phyloP scores from a whole-genome alignment of 2,113 vertebrate species.

The Hemiprocne comata region DNA sequence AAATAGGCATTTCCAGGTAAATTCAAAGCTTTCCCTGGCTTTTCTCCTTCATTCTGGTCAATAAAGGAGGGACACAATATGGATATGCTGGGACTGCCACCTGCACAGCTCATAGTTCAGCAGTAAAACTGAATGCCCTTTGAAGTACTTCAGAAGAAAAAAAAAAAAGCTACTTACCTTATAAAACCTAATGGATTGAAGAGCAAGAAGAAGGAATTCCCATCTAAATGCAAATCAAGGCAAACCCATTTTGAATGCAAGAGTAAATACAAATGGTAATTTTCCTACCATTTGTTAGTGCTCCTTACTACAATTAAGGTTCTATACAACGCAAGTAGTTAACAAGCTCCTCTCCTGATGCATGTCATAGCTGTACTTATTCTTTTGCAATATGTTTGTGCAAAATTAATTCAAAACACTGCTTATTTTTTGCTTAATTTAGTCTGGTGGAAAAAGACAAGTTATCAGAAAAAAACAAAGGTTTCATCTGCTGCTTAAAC shows the following conservation, averaged over 20 bases:
- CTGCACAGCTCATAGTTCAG: background rate
- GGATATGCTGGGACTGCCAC: background rate
- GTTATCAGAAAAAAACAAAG: background rate
- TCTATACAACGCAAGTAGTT: background rate
- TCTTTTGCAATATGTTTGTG: background rate
- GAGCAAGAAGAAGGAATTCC: slow-evolving; percentile 74
- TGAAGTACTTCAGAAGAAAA: background rate
- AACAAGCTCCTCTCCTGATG: slow-evolving; percentile 19
- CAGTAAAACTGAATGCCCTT: slow-evolving; percentile 49
- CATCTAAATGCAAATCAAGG: slow-evolving; percentile 81
- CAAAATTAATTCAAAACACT: slow-evolving; percentile 14
- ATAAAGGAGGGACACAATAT: background rate
- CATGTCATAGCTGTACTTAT: background rate
- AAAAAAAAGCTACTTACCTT: background rate
- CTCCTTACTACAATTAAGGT: slow-evolving; percentile 1
- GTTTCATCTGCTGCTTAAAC: background rate
- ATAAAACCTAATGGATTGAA: slow-evolving; percentile 66
- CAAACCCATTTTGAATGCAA: slow-evolving; percentile 43
- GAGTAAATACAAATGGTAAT: slow-evolving; percentile 45
- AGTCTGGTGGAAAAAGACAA: background rate
- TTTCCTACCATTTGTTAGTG: slow-evolving; percentile 64
- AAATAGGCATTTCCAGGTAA: background rate
- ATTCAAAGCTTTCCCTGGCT: background rate
- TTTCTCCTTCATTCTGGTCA: background rate
- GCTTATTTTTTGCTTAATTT: background rate